Evolutionary conservation across 2,113 vertebrate genomes (phyloP).

Genomic region (Oryzias melastigma): DNA sequence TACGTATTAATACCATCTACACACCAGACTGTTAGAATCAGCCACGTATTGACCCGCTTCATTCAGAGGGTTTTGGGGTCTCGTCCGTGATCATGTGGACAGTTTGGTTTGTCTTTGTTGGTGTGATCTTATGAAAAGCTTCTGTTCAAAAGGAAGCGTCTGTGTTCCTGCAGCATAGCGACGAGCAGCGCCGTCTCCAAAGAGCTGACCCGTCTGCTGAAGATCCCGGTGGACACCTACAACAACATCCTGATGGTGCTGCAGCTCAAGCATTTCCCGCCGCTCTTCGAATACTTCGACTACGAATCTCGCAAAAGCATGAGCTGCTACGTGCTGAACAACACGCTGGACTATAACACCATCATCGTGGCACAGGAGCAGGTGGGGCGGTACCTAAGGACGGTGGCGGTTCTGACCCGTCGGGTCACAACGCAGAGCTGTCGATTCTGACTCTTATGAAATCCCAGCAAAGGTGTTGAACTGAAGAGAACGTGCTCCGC

Average conservation of each 20-base stretch:
- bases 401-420: no score
- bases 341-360: constrained; percentile 94
- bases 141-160: background rate
- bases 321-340: constrained; percentile 97
- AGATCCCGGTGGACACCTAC: constrained; percentile 97
- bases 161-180: constrained; percentile 81
- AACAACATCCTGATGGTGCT: constrained; percentile 94
- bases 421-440: no score
- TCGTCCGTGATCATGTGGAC: no score
- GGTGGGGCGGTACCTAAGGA: constrained; percentile 67
- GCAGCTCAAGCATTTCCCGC: constrained; percentile 95
- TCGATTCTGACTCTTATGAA: no score
- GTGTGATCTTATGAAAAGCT: no score
- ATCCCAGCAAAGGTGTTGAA: no score
- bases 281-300: constrained; percentile 97
- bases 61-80: no score
- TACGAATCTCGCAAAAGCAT: constrained; percentile 97
- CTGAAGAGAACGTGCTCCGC: background rate
- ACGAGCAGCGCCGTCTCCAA: constrained; percentile 98
- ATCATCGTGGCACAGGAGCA: constrained; percentile 94
- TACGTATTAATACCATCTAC: no score
- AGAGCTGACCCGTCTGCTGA: constrained; percentile 94
- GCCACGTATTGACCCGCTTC: no score
- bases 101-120: no score
- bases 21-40: no score